Evolutionary conservation across 2,888 invertebrate genomes (phyloP).

Genomic region (Uropetala carovei): DNA sequence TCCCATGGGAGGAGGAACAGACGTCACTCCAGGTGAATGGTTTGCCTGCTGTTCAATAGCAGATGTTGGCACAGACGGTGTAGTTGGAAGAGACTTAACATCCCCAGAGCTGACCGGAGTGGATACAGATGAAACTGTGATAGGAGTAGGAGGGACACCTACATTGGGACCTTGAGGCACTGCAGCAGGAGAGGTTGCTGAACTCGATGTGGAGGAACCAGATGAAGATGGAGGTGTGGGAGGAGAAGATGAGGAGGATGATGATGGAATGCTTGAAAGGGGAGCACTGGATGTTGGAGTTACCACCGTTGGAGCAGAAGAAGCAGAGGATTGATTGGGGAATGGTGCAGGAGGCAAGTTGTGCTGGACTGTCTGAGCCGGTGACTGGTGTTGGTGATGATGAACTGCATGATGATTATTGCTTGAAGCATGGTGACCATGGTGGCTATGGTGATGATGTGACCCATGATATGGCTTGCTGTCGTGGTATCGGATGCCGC

Average conservation of each 20-base stretch:
- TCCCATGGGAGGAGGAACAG: constrained; percentile 73
- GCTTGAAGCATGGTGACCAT: constrained; percentile 20
- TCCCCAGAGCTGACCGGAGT: neutral
- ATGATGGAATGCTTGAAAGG: constrained; percentile 20
- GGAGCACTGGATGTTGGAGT: neutral
- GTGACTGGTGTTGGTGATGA: constrained; percentile 20
- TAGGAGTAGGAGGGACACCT: constrained; percentile 21
- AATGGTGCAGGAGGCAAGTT: constrained; percentile 43
- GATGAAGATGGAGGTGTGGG: constrained; percentile 19
- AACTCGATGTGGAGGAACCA: neutral
- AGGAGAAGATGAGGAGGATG: neutral
- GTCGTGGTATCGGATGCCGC: constrained; percentile 18
- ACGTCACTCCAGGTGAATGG: constrained; percentile 73
- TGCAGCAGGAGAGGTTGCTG: constrained; percentile 13
- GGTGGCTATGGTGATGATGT: constrained; percentile 20
- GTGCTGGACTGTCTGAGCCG: constrained; percentile 13
- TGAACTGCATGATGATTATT: constrained; percentile 19
- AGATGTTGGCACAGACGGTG: constrained; percentile 67
- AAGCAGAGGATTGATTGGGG: neutral
- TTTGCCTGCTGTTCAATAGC: constrained; percentile 72
- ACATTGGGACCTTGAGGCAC: constrained; percentile 13
- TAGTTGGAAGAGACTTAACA: neutral
- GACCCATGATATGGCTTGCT: constrained; percentile 11
- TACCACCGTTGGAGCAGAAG: neutral
- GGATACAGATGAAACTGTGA: neutral